phyloP scores from a whole-genome alignment of 2,797 vertebrate species.

The Gambelia wislizenii region DNA sequence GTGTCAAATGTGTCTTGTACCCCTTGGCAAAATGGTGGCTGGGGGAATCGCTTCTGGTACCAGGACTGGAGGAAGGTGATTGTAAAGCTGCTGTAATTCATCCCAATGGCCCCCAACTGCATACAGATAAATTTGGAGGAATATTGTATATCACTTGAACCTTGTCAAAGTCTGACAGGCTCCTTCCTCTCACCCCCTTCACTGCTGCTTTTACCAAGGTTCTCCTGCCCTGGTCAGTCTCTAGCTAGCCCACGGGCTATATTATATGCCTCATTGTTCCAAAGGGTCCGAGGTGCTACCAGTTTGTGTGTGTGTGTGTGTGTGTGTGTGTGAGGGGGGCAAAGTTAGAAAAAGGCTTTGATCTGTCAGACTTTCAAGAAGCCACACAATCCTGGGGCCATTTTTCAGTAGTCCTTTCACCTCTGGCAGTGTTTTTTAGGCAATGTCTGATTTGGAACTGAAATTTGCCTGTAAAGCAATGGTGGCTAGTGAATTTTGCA shows the following conservation, averaged over 20 bases:
- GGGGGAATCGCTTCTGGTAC: constrained; percentile 28
- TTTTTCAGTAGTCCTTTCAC: neutral
- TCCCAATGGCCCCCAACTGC: constrained; percentile 33
- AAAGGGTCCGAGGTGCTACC: neutral
- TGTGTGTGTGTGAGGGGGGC: too few relatives aligned
- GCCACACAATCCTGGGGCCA: neutral
- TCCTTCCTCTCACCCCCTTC: constrained; percentile 13
- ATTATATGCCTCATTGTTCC: neutral
- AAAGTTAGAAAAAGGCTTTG: neutral
- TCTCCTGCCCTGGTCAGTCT: neutral
- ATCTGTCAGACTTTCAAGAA: neutral
- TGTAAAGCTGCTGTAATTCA: constrained; percentile 45
- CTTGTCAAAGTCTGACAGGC: constrained; percentile 22
- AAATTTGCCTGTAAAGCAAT: neutral
- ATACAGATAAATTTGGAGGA: constrained; percentile 30
- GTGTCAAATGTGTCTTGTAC: constrained; percentile 43
- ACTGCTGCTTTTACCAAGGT: neutral
- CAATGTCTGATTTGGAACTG: neutral
- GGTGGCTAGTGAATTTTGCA: too few relatives aligned
- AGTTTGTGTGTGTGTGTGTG: too few relatives aligned
- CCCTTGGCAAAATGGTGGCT: constrained; percentile 35
- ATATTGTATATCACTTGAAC: constrained; percentile 29
- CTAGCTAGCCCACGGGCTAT: neutral
- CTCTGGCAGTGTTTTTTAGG: neutral
- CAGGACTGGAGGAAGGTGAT: constrained; percentile 17